These are phyloP conservation scores for Entomyzon cyanotis DNA, from an alignment of 2,113 vertebrate genomes.

Conservation along the genomic window DNA sequence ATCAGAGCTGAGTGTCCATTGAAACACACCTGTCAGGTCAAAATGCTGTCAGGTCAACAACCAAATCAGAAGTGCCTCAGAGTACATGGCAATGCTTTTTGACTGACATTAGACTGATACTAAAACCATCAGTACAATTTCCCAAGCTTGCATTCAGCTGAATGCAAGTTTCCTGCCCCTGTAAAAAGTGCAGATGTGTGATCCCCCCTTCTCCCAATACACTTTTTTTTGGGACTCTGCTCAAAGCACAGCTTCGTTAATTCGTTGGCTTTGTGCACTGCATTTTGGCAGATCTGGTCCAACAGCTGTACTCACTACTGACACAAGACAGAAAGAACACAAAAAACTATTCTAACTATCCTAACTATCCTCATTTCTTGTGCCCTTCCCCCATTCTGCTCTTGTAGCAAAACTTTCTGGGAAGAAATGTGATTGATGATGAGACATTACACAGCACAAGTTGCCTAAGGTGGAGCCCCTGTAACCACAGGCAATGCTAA, in stretches of 20 bases:
- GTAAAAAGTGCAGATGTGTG: accelerated
- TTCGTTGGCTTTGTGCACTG: not conserved
- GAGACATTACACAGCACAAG: not conserved
- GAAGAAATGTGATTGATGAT: not conserved
- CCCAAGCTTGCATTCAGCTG: not conserved
- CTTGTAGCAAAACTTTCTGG: not conserved
- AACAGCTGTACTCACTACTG: not conserved
- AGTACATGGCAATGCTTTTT: not conserved
- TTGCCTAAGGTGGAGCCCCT: not conserved
- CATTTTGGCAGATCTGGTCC: not conserved
- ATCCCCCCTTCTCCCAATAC: not conserved
- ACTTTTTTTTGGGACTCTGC: not conserved
- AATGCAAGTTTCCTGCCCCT: not conserved
- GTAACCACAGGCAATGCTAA: not conserved
- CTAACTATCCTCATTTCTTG: not conserved
- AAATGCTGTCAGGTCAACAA: not conserved
- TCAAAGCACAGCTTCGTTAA: not conserved
- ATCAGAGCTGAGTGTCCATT: not conserved
- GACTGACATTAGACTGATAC: not conserved
- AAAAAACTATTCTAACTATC: not conserved
- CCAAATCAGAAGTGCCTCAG: not conserved
- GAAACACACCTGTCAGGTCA: not conserved
- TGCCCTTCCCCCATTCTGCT: not conserved
- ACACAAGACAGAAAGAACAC: not conserved
- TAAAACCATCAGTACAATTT: not conserved